Conservation (phyloP, 2,888 invertebrate genomes). For the Microctonus hyperodae region DNA sequence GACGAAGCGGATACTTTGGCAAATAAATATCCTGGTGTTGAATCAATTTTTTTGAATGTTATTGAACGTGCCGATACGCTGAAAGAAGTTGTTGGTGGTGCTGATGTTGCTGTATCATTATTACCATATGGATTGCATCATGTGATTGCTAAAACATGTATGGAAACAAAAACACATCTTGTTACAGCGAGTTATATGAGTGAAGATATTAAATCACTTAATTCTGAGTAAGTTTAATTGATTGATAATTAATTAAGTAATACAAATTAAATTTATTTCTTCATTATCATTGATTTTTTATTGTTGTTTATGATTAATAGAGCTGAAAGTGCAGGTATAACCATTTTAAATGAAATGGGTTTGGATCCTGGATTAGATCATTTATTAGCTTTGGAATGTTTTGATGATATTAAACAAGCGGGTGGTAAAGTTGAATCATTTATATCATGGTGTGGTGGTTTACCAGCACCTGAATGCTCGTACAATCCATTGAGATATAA, state of each 20-base stretch:
- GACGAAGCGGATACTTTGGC: conserved; percentile 89
- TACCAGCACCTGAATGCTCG: conserved; percentile 97
- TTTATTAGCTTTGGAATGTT: conserved; percentile 94
- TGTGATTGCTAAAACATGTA: conserved; percentile 84
- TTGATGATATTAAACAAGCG: conserved; percentile 86
- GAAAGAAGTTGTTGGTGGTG: conserved; percentile 74
- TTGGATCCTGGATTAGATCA: conserved; percentile 99
- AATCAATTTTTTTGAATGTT: conserved; percentile 84
- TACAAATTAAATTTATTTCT: no score
- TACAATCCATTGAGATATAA: conserved; percentile 90
- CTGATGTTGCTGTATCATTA: conserved; percentile 84
- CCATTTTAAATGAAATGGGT: conserved; percentile 95
- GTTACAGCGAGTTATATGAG: conserved; percentile 96
- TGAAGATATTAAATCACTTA: conserved; percentile 80
- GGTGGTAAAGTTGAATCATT: conserved; percentile 95
- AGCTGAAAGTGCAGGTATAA: conserved; percentile 88
- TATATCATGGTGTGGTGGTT: conserved; percentile 95
- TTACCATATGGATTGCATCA: conserved; percentile 92
- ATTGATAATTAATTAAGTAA: not conserved
- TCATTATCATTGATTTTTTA: not conserved
- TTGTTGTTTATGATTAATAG: conserved; percentile 61
- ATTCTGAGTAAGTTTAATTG: conserved; percentile 71
- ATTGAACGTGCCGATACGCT: conserved; percentile 75
- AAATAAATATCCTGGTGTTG: conserved; percentile 76
- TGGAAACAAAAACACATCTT: conserved; percentile 86